These are phyloP conservation scores for Cirrhinus mrigala DNA, from an alignment of 2,797 vertebrate species.

Conservation along the genomic window DNA sequence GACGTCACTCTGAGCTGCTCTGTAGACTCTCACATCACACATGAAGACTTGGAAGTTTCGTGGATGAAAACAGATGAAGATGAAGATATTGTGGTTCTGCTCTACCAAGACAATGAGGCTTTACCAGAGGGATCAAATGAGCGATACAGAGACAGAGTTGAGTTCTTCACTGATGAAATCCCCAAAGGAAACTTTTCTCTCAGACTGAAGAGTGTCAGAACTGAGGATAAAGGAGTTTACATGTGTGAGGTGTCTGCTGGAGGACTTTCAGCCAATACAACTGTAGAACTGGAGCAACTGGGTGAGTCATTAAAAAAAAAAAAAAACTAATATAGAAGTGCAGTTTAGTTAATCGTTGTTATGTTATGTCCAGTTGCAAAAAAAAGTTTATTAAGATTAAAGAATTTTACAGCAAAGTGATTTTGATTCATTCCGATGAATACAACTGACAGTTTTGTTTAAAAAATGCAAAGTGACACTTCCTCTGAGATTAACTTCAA, in stretches of 20 bases:
- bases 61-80: slow-evolving; percentile 17
- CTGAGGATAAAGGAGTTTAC: background rate
- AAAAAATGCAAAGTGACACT: too few species aligned
- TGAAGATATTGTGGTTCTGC: background rate
- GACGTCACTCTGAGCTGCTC: slow-evolving; percentile 30
- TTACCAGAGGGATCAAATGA: background rate
- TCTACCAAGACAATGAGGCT: background rate
- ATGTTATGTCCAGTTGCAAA: too few species aligned
- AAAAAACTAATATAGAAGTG: too few species aligned
- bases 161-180: background rate
- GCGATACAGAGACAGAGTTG: background rate
- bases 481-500: too few species aligned
- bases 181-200: slow-evolving; percentile 31
- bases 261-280: background rate
- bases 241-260: background rate
- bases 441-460: too few species aligned
- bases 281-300: background rate
- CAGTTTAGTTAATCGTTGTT: too few species aligned
- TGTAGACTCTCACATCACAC: slow-evolving; percentile 12
- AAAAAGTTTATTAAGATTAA: too few species aligned
- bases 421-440: too few species aligned
- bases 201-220: background rate
- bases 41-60: background rate
- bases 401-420: too few species aligned
- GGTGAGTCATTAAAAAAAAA: background rate